phyloP scores from a whole-genome alignment of 2,797 vertebrate species.

The Cryptoprocta ferox region DNA sequence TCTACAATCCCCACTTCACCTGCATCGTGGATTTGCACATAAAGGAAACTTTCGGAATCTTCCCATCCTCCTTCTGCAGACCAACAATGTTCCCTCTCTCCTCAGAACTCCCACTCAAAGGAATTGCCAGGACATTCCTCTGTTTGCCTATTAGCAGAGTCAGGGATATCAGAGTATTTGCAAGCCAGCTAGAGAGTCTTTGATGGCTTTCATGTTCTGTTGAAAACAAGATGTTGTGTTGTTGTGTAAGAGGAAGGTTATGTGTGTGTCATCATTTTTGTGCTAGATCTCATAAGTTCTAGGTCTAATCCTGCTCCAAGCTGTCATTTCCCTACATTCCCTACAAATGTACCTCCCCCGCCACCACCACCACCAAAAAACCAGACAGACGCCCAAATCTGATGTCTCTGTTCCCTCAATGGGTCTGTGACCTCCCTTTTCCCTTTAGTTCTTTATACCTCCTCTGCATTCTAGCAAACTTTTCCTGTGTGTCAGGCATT shows the following conservation, averaged over 20 bases:
- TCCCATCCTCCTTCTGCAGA: neutral
- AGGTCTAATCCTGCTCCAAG: neutral
- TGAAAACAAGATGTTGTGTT: conserved; percentile 59
- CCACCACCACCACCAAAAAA: neutral
- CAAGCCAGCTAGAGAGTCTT: conserved; percentile 67
- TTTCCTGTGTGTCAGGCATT: neutral
- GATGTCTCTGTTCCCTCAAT: neutral
- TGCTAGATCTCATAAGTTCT: conserved; percentile 37
- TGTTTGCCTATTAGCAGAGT: conserved; percentile 63
- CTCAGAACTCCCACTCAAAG: conserved; percentile 65
- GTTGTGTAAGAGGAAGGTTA: conserved; percentile 56
- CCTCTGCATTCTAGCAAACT: neutral
- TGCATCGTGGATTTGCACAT: neutral
- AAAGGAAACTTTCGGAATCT: conserved; percentile 4
- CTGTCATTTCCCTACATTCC: conserved; percentile 28
- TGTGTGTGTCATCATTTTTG: conserved; percentile 42
- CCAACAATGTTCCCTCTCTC: neutral
- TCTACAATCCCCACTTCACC: neutral
- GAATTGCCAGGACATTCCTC: conserved; percentile 69
- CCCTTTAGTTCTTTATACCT: neutral
- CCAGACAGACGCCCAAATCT: neutral
- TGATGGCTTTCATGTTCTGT: conserved; percentile 58
- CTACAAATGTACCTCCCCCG: neutral
- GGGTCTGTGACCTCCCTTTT: neutral
- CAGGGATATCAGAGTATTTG: conserved; percentile 54